Evolutionary conservation across 2,113 vertebrate genomes (phyloP).

Genomic region (Pleuronectes platessa): DNA sequence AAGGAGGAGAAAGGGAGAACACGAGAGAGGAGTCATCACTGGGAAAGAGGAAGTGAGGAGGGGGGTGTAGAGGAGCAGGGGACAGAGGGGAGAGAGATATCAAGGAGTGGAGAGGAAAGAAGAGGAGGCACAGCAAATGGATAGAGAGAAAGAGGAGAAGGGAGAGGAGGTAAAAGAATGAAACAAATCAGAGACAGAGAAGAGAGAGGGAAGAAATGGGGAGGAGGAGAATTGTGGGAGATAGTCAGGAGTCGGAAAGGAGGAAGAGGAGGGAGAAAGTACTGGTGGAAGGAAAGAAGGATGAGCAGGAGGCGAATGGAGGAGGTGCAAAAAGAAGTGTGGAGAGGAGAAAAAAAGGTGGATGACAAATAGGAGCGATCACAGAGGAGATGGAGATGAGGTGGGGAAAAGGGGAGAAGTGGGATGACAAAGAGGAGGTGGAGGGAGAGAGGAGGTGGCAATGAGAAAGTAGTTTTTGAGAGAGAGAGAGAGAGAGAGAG

Average conservation of each 20-base stretch:
- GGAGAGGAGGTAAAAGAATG: no score
- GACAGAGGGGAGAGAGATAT: no score
- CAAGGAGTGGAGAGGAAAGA: no score
- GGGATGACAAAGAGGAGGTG: slow-evolving; percentile 40
- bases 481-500: slow-evolving; percentile 1
- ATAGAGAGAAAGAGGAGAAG: no score
- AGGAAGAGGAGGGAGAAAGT: neutral
- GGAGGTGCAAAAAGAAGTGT: slow-evolving; percentile 12
- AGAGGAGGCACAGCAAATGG: no score
- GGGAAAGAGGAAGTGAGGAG: no score
- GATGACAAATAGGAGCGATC: slow-evolving; percentile 9
- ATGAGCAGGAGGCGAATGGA: neutral
- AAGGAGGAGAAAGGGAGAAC: no score
- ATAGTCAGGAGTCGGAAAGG: neutral
- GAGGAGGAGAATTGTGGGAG: no score
- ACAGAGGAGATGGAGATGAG: slow-evolving; percentile 24
- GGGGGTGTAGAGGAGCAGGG: no score
- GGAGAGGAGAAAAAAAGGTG: neutral
- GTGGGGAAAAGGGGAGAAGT: neutral
- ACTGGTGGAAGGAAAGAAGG: neutral
- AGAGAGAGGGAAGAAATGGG: no score
- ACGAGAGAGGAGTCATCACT: no score
- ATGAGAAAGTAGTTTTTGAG: slow-evolving; percentile 17
- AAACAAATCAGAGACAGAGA: no score
- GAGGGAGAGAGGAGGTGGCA: slow-evolving; percentile 14